Evolutionary conservation across 2,113 vertebrate species (phyloP).

Genomic region (Lagopus muta): DNA sequence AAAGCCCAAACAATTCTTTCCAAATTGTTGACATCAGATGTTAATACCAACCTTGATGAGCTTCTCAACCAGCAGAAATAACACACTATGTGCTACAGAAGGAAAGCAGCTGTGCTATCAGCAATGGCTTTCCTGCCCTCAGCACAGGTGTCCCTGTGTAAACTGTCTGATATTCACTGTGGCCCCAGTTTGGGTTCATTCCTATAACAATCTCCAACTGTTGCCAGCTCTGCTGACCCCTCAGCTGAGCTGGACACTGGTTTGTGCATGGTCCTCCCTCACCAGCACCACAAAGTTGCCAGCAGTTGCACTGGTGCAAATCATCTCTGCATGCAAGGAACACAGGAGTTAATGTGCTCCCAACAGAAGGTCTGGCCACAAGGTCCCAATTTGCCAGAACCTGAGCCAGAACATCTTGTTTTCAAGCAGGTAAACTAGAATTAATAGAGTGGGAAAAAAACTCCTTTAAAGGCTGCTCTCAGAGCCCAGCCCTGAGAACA

Average conservation of each 20-base stretch:
- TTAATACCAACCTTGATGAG: background rate
- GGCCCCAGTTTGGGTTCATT: background rate
- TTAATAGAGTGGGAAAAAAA: background rate
- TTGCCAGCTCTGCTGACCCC: background rate
- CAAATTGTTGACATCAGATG: background rate
- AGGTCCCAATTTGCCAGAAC: too few relatives aligned
- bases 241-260: accelerated
- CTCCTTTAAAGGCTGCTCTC: accelerated
- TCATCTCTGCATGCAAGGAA: background rate
- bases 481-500: background rate
- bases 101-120: background rate
- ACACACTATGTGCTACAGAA: background rate
- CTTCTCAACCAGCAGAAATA: background rate
- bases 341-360: background rate
- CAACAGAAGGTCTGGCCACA: background rate
- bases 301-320: background rate
- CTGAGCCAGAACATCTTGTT: background rate
- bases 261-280: accelerated
- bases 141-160: background rate
- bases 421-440: background rate
- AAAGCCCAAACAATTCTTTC: background rate
- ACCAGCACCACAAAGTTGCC: background rate
- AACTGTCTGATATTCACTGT: background rate
- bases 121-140: background rate
- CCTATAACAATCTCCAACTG: background rate